Base-by-base conservation (phyloP, 2,888 invertebrate species). In the Ligdia adustata region DNA sequence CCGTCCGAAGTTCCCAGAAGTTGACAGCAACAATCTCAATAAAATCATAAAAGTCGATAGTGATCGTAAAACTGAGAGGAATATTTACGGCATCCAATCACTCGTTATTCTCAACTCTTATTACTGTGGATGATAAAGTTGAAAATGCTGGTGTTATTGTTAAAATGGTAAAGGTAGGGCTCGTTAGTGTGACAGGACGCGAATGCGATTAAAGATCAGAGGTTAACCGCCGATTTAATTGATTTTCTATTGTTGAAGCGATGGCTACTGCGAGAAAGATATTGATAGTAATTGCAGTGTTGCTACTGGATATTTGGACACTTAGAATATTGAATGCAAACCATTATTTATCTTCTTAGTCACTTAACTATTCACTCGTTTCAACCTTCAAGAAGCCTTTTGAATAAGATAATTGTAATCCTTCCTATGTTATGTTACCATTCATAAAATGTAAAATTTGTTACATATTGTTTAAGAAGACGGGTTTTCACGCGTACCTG, bases 41-140 rank as follows among this genome's bases (percentile, higher is more conserved):
- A 85, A 86, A 87, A 75, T 71, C 69, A 80, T 87, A 87, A 85
- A 87, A 79, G 77, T 70, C 72, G 76, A 86, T 86, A 82, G 81
- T 79, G 65, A 67, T 70, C 73, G 67, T 86, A 86, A 86, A 84
- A 65, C 67, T 69, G 60, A 57, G 63, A 64, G 65, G 64, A 68
- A 70, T 67, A 72, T 70, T 71, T 69, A 70, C 38, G 43, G 39
- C 48, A 2, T 9, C 20, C 33, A 16, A 33, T 42, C 15, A 39
- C 22, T 16, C 9, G 4, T 2, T 9, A 33, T 13, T 13, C 15
- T n/a, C 24, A 13, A 13, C 4, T 55, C 31, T 37, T 67, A 54
- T 33, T 22, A 0, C 0, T 2, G 3, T 7, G n/a, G 1, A 0
- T 0, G 2, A 12, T 57, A 57, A 14, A 37, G 55, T 49, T 44